Evolutionary conservation across 1,140 invertebrate genomes (phyloP).

Genomic region (Calephelis nemesis): DNA sequence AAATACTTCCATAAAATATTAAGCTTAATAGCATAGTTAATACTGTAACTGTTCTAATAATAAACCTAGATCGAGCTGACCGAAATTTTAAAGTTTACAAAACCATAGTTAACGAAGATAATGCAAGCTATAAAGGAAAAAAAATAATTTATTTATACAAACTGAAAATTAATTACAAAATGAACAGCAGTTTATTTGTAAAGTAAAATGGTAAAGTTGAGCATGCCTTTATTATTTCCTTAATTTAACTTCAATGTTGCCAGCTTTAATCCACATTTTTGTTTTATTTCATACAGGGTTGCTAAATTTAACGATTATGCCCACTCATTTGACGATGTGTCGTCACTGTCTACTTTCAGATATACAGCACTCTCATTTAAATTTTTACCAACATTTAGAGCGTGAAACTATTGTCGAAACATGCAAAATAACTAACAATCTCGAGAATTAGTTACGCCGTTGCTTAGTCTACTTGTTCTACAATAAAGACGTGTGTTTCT

Average conservation of each 20-base stretch:
- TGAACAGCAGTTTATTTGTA: no score
- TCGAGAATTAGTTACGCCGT: constrained; percentile 76
- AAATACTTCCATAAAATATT: no score
- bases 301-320: constrained; percentile 19
- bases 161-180: no score
- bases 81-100: background rate
- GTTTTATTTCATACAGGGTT: constrained; percentile 1
- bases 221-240: no score
- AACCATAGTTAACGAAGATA: background rate
- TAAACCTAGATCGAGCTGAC: no score
- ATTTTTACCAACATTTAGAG: constrained; percentile 65
- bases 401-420: constrained; percentile 77
- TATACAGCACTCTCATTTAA: constrained; percentile 70
- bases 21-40: no score
- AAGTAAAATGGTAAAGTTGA: no score
- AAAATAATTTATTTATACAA: no score
- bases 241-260: background rate
- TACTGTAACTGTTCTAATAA: no score
- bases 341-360: constrained; percentile 37
- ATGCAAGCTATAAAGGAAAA: background rate
- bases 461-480: constrained; percentile 68
- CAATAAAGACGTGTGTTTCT: constrained; percentile 67
- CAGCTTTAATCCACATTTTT: background rate
- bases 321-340: constrained; percentile 31
- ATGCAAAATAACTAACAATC: constrained; percentile 78